Base-by-base conservation (phyloP, 2,113 vertebrate genomes). In the Ctenodactylus gundi region DNA sequence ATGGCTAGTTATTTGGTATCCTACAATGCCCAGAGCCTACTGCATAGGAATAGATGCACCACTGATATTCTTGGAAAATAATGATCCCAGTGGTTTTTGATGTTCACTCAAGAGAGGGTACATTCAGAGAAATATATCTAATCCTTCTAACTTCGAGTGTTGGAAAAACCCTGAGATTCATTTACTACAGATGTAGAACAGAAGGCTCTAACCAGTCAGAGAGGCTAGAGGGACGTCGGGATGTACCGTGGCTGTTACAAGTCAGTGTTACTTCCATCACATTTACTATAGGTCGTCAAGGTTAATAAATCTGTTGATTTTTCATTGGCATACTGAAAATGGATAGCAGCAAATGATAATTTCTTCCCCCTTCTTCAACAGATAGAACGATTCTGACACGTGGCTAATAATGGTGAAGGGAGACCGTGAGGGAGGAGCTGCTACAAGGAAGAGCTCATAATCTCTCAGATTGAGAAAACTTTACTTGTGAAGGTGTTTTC, bases 281-380 rank as follows among this genome's bases (percentile, higher is more conserved):
- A 70, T 53, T 90, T 86, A 89, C 94, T 88, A 31, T 41, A n/a
- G 29, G 23, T 76, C 36, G 55, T 78, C 73, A 85, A 95, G 83
- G 75, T 90, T 91, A 92, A 91, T 89, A 97, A 46, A 91, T 82
- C 53, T 90, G 57, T 68, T 70, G 65, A 65, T 57, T 86, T 95
- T 84, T 94, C 80, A 85, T 72, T 81, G 67, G 39, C 3, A 11
- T 64, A 25, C 75, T 84, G 72, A 92, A 92, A 88, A 87, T 67
- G n/a, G 57, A 60, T 44, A 78, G 51, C 58, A 76, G 36, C 70
- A 76, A 89, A 85, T 1, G 44, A 53, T 78, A 11, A 55, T 87
- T 76, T 94, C 36, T 81, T 51, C 31, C 27, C 58, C 27, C 34
- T 89, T 92, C 51, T 82, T 92, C n/a, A 65, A 78, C 58, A 62